These are phyloP conservation scores for Coecobrya sp. DNA, from an alignment of 2,888 invertebrate genomes.

Conservation along the genomic window DNA sequence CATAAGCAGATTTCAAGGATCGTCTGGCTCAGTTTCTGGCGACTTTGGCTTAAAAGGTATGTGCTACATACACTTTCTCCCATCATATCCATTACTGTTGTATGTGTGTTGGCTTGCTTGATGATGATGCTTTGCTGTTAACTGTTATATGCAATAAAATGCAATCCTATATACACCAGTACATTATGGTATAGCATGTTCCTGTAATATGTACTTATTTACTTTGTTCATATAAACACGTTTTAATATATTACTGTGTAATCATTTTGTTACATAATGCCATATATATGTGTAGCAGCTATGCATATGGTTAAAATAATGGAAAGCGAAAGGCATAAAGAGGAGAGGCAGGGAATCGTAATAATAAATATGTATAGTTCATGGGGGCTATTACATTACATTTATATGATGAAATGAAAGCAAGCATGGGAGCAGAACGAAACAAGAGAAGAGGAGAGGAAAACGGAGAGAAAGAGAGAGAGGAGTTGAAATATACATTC, in stretches of 20 bases:
- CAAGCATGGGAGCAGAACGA: conserved; percentile 8
- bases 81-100: conserved; percentile 52
- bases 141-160: conserved; percentile 9
- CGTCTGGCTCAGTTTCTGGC: conserved; percentile 83
- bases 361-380: conserved; percentile 46
- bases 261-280: conserved; percentile 16
- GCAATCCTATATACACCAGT: background rate
- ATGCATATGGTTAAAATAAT: background rate
- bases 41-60: conserved; percentile 86
- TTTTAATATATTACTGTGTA: background rate
- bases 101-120: conserved; percentile 26
- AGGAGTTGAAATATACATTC: conserved; percentile 49
- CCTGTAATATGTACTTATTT: conserved; percentile 10
- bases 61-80: conserved; percentile 29
- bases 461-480: background rate
- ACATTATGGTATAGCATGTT: conserved; percentile 2
- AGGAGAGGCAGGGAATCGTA: background rate
- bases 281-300: conserved; percentile 8
- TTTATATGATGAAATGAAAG: conserved; percentile 50
- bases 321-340: background rate
- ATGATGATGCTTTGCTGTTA: conserved; percentile 11
- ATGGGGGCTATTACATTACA: conserved; percentile 47
- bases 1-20: conserved; percentile 84
- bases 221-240: conserved; percentile 21
- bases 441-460: background rate